These are phyloP conservation scores for rabbit (Oryctolagus cuniculus) DNA, from an alignment of 2,113 vertebrate species.

Conservation along the genomic window mOryCun1.1 NC_091435.1:30782501-30783000, in stretches of 20 bases:
- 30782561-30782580: background rate
- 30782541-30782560: background rate
- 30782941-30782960: background rate
- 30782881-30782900: background rate
- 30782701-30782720: background rate
- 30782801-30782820: background rate
- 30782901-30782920: background rate
- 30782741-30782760: background rate
- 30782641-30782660: background rate
- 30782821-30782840: background rate
- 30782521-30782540: background rate
- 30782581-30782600: background rate
- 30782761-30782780: background rate
- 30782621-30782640: background rate
- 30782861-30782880: background rate
- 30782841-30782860: background rate
- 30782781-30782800: background rate
- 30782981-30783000: background rate
- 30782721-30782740: background rate
- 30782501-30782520: background rate
- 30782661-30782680: background rate
- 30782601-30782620: background rate
- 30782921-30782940: background rate
- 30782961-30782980: background rate
- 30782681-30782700: background rate